These are phyloP conservation scores for Plecotus auritus DNA, from an alignment of 2,113 vertebrate genomes.

Conservation along the genomic window DNA sequence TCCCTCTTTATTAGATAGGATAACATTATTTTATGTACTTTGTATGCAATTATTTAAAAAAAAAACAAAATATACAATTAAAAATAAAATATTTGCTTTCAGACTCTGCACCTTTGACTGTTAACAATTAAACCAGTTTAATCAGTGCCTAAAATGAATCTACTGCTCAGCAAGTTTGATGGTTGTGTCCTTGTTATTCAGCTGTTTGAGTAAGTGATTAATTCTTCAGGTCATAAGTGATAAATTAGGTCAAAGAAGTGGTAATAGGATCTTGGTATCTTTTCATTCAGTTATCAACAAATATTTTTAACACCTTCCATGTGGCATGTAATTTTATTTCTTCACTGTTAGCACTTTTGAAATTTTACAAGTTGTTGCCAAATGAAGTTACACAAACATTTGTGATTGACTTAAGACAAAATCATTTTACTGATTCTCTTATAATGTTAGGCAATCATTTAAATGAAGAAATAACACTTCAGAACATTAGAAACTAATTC, in stretches of 20 bases:
- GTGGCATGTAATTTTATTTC: neutral
- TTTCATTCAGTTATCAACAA: neutral
- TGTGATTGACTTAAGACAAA: neutral
- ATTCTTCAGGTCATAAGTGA: neutral
- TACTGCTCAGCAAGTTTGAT: neutral
- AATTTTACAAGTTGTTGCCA: neutral
- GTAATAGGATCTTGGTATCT: neutral
- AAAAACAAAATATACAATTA: neutral
- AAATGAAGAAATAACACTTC: slow-evolving; percentile 24
- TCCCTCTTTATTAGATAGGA: too few relatives aligned
- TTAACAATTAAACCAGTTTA: neutral
- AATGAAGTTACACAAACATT: neutral
- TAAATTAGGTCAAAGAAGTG: neutral
- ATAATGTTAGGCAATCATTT: slow-evolving; percentile 12
- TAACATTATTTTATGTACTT: neutral
- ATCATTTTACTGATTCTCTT: neutral
- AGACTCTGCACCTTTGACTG: neutral
- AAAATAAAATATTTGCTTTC: neutral
- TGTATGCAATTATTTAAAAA: neutral
- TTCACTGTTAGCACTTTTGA: neutral
- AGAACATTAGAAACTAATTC: slow-evolving; percentile 13
- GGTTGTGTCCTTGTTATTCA: neutral
- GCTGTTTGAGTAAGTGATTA: neutral
- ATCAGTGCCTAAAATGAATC: neutral
- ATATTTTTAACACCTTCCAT: neutral